phyloP scores from a whole-genome alignment of 2,888 invertebrate genomes.

The Chymomyza amoena region DNA sequence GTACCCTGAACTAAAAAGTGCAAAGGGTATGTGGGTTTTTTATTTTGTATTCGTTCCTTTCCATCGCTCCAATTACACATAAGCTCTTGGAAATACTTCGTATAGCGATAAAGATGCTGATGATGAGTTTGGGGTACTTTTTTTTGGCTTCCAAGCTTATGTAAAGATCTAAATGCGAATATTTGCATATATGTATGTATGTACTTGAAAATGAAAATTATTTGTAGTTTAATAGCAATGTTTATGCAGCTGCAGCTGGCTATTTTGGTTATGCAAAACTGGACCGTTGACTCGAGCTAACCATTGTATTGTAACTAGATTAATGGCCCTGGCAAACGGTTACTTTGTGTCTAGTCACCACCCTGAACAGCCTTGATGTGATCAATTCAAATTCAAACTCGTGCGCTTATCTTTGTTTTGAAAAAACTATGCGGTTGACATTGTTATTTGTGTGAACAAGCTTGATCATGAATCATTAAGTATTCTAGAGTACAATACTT shows the following conservation, averaged over 20 bases:
- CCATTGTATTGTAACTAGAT: constrained; percentile 9
- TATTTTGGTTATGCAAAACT: not conserved
- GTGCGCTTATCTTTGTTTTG: constrained; percentile 1
- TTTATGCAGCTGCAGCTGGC: not conserved
- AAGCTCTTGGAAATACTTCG: too few species aligned
- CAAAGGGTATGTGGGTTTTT: too few species aligned
- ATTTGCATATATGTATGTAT: too few species aligned
- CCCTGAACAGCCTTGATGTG: constrained; percentile 17
- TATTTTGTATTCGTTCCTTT: too few species aligned
- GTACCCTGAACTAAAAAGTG: too few species aligned
- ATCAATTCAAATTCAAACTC: constrained; percentile 21
- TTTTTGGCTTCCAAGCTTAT: too few species aligned
- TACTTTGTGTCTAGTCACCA: constrained; percentile 12
- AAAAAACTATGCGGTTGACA: not conserved
- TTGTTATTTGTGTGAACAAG: not conserved
- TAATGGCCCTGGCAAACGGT: constrained; percentile 35
- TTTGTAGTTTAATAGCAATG: not conserved
- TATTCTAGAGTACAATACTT: constrained; percentile 24
- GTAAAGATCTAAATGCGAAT: too few species aligned
- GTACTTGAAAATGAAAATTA: constrained; percentile 3
- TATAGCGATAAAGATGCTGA: too few species aligned
- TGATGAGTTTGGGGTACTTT: too few species aligned
- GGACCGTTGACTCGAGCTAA: not conserved
- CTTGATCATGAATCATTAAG: not conserved
- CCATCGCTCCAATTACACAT: too few species aligned